These are phyloP conservation scores for Synanthedon myopaeformis DNA, from an alignment of 2,888 invertebrate species.

Conservation along the genomic window DNA sequence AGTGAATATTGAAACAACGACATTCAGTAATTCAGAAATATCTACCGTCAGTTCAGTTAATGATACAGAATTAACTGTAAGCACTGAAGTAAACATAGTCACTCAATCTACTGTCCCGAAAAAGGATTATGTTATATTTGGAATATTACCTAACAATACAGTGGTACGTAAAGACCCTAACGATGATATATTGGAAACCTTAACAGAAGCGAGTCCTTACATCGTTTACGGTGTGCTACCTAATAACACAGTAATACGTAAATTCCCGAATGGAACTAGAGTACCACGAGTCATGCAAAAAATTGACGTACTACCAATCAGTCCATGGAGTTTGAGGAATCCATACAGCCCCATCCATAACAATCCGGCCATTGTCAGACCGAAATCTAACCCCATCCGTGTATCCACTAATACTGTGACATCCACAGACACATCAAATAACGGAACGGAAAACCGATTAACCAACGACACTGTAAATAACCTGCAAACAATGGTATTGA, in stretches of 20 bases:
- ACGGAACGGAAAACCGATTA: constrained; percentile 66
- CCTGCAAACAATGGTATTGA: constrained; percentile 66
- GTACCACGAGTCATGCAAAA: constrained; percentile 75
- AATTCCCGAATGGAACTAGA: constrained; percentile 83
- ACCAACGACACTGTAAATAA: constrained; percentile 70
- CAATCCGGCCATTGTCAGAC: constrained; percentile 69
- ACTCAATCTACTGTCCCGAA: constrained; percentile 53
- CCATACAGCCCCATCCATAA: constrained; percentile 73
- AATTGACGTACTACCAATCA: constrained; percentile 72
- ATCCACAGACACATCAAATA: constrained; percentile 68
- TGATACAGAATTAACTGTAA: constrained; percentile 25
- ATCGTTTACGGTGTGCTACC: constrained; percentile 82
- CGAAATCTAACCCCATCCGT: constrained; percentile 70
- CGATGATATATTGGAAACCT: constrained; percentile 73
- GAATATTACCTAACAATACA: constrained; percentile 82
- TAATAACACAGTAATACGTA: constrained; percentile 82
- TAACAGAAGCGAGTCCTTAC: constrained; percentile 78
- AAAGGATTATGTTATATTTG: constrained; percentile 80
- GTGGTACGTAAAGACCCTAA: constrained; percentile 81
- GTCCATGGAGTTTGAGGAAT: constrained; percentile 70
- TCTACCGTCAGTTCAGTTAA: constrained; percentile 17
- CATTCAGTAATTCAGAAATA: constrained; percentile 19
- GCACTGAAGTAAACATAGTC: constrained; percentile 24
- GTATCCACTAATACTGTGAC: constrained; percentile 77
- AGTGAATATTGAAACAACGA: constrained; percentile 22